phyloP scores from a whole-genome alignment of 1,140 invertebrate species.

The Nylanderia fulva region DNA sequence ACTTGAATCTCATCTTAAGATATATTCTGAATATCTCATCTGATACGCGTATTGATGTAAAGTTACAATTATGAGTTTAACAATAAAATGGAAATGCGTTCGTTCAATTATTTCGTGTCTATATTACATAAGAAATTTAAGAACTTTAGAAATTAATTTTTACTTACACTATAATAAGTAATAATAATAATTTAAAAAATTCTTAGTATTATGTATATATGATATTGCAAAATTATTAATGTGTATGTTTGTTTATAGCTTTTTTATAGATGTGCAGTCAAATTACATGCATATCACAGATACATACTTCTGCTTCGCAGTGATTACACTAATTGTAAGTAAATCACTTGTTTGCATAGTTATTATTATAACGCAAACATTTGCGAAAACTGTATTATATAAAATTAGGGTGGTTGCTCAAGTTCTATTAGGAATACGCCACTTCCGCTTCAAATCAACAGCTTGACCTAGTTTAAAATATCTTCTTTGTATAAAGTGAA shows the following conservation, averaged over 20 bases:
- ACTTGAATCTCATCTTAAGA: background rate
- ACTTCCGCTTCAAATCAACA: conserved; percentile 3
- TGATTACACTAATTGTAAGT: conserved; percentile 39
- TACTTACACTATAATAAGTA: background rate
- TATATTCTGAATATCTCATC: background rate
- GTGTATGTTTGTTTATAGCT: background rate
- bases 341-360: conserved; percentile 22
- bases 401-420: conserved; percentile 36
- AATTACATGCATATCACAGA: background rate
- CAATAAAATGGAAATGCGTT: background rate
- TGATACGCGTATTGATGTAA: background rate
- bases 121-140: background rate
- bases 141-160: conserved; percentile 9
- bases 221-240: background rate
- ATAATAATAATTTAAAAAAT: conserved; percentile 20
- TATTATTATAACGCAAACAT: conserved; percentile 13
- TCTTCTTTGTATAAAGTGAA: conserved; percentile 5
- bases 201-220: background rate
- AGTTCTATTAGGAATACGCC: conserved; percentile 16
- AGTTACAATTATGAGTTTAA: background rate
- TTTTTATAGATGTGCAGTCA: background rate
- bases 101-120: background rate
- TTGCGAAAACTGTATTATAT: background rate
- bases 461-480: conserved; percentile 12
- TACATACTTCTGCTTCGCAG: background rate